A percentile compares a stretch with the other conserved stretches of the same genome.
Evolutionary conservation across 2,888 invertebrate species (phyloP).

Genomic region (Chymomyza amoena): DNA sequence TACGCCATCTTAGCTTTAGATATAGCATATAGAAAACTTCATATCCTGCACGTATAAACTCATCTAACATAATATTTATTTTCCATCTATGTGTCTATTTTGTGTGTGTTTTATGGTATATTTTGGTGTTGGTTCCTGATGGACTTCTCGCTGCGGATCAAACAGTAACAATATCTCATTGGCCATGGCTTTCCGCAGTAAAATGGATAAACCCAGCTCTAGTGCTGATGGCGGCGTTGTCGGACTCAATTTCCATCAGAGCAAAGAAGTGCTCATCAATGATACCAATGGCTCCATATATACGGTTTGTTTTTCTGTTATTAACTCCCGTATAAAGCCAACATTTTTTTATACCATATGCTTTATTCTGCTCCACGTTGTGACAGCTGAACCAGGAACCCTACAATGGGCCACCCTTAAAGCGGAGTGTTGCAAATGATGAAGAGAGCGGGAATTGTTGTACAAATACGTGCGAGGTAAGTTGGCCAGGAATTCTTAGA

Average conservation of each 20-base stretch:
- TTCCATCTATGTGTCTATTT: constrained; percentile 34
- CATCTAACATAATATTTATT: constrained; percentile 23
- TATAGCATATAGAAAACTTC: constrained; percentile 29
- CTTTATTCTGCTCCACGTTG: constrained; percentile 7
- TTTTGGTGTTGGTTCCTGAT: constrained; percentile 10
- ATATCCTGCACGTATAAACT: constrained; percentile 50
- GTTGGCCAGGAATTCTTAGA: constrained; percentile 6
- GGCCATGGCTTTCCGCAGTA: constrained; percentile 89
- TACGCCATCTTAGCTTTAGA: constrained; percentile 30
- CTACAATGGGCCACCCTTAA: constrained; percentile 71
- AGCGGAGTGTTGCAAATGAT: constrained; percentile 68
- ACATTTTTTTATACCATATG: neutral
- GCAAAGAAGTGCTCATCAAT: constrained; percentile 91
- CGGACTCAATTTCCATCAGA: constrained; percentile 93
- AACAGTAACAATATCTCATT: constrained; percentile 88
- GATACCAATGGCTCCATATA: constrained; percentile 84
- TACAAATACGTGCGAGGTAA: constrained; percentile 69
- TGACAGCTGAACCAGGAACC: constrained; percentile 75
- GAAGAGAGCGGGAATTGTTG: constrained; percentile 76
- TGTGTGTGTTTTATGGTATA: constrained; percentile 22
- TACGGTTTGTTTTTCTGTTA: constrained; percentile 70
- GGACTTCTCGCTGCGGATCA: constrained; percentile 14
- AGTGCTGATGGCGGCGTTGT: constrained; percentile 92
- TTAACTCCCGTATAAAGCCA: neutral
- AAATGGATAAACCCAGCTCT: constrained; percentile 89